These are phyloP conservation scores for Philonicus albiceps DNA, from an alignment of 2,888 invertebrate species.

Conservation along the genomic window DNA sequence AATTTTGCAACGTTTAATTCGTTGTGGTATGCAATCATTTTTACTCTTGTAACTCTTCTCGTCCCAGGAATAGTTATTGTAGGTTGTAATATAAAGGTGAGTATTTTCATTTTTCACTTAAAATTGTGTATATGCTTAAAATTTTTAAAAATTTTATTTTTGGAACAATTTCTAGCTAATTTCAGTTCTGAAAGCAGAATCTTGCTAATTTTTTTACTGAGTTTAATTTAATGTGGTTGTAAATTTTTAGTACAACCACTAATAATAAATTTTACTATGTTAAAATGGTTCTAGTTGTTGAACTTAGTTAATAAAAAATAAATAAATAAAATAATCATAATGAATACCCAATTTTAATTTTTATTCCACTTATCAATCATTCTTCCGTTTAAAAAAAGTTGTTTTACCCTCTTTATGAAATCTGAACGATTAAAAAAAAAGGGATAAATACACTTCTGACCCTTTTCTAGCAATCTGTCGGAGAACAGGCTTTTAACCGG, in stretches of 20 bases:
- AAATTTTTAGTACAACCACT: no score
- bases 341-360: background rate
- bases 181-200: no score
- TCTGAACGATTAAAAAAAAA: background rate
- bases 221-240: no score
- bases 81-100: constrained; percentile 75
- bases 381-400: background rate
- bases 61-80: constrained; percentile 75
- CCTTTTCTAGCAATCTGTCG: background rate
- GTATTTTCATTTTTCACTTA: background rate
- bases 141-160: no score
- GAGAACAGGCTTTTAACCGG: background rate
- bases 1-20: constrained; percentile 72
- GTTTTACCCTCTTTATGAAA: background rate
- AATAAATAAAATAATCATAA: background rate
- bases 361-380: background rate
- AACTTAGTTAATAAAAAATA: no score
- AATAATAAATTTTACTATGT: no score
- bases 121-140: background rate
- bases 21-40: constrained; percentile 72
- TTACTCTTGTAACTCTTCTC: constrained; percentile 71
- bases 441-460: background rate
- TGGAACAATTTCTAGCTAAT: no score
- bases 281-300: no score
- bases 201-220: no score